These are phyloP conservation scores for Drosophila hamatofila DNA, from an alignment of 2,888 invertebrate genomes.

Conservation along the genomic window DNA sequence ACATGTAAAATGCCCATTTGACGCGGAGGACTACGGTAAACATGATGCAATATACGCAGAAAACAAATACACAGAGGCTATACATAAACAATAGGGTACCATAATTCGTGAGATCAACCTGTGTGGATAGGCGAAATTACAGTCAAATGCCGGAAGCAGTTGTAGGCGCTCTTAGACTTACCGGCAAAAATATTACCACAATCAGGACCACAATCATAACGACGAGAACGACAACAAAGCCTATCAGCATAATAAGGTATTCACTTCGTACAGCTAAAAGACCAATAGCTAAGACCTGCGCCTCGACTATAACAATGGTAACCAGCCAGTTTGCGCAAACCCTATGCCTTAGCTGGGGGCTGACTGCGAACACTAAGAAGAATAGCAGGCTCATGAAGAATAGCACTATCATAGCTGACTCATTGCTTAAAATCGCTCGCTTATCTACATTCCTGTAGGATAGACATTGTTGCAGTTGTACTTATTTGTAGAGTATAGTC, in stretches of 20 bases:
- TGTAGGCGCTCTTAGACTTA: constrained; percentile 25
- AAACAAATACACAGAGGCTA: constrained; percentile 24
- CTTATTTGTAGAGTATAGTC: background rate
- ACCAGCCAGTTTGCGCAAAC: constrained; percentile 40
- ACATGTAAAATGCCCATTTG: constrained; percentile 30
- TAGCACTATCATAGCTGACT: constrained; percentile 38
- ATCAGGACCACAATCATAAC: constrained; percentile 15
- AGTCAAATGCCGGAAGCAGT: too few relatives aligned
- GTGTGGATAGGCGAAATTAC: background rate
- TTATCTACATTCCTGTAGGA: background rate
- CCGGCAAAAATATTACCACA: constrained; percentile 27
- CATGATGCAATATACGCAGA: constrained; percentile 43
- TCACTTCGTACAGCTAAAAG: constrained; percentile 23
- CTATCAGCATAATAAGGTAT: background rate
- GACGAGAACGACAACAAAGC: constrained; percentile 30
- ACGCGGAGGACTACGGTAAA: constrained; percentile 9
- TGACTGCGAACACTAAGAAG: constrained; percentile 26
- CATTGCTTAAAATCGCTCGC: background rate
- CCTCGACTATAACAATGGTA: constrained; percentile 38
- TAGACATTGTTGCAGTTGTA: background rate
- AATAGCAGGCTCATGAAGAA: constrained; percentile 48
- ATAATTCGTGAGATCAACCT: constrained; percentile 53
- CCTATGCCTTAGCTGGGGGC: constrained; percentile 23
- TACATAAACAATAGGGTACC: constrained; percentile 26
- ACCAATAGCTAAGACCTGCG: constrained; percentile 19